A percentile compares a stretch with the other conserved stretches of the same genome.
Conservation (phyloP, 2,797 vertebrate genomes). For the Echeneis naucrates region DNA sequence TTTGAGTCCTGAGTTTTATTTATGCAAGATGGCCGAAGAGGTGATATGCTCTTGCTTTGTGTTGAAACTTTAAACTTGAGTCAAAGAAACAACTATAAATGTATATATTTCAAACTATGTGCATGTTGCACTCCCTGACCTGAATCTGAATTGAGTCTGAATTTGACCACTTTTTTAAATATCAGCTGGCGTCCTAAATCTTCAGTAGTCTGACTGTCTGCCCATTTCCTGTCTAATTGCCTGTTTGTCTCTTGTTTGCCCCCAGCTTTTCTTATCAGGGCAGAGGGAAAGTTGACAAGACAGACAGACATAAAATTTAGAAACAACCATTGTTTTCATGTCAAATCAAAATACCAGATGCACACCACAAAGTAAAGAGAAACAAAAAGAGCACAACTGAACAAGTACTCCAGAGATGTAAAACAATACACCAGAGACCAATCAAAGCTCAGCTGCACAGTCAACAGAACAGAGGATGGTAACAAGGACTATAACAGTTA, state of each 20-base stretch:
- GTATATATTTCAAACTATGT: background rate
- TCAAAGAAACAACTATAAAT: conserved; percentile 18
- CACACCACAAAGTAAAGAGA: conserved; percentile 10
- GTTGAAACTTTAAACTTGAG: conserved; percentile 33
- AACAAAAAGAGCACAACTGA: conserved; percentile 16
- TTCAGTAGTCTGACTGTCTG: conserved; percentile 11
- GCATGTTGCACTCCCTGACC: background rate
- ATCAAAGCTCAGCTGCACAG: conserved; percentile 45
- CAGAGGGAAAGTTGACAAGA: conserved; percentile 16
- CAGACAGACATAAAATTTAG: conserved; percentile 26
- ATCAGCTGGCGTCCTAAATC: conserved; percentile 23
- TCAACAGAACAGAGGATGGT: conserved; percentile 19
- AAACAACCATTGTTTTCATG: conserved; percentile 22
- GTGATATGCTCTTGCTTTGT: conserved; percentile 29
- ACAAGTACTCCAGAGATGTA: conserved; percentile 29
- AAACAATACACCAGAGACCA: conserved; percentile 34
- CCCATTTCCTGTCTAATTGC: conserved; percentile 33
- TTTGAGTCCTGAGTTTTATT: conserved; percentile 37
- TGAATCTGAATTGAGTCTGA: background rate
- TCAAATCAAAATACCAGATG: conserved; percentile 14
- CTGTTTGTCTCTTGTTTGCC: conserved; percentile 16
- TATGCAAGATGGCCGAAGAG: conserved; percentile 31
- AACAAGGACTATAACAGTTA: conserved; percentile 40
- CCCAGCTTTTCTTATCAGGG: conserved; percentile 9
- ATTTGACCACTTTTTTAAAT: conserved; percentile 6